A percentile compares a stretch with the other conserved stretches of the same genome.
Evolutionary conservation across 2,888 invertebrate genomes (phyloP).

Genomic region (Sphaerophoria taeniata): DNA sequence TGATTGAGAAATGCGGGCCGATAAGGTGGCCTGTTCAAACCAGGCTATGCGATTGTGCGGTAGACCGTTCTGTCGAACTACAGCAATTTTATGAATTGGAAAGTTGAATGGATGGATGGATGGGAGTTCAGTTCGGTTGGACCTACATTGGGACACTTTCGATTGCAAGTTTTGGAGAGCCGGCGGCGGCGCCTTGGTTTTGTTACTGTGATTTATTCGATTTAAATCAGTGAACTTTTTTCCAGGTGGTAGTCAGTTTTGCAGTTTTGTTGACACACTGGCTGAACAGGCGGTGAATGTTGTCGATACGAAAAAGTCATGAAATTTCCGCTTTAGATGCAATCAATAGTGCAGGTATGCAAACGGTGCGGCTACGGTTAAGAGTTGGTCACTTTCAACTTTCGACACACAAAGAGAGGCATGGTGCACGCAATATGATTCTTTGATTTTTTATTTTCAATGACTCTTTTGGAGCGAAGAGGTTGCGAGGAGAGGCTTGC

Average conservation of each 20-base stretch:
- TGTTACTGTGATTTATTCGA: too few species aligned
- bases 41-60: background rate
- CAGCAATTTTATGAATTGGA: constrained; percentile 32
- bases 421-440: too few species aligned
- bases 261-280: constrained; percentile 67
- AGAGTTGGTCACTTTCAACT: too few species aligned
- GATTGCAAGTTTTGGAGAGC: background rate
- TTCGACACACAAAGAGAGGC: too few species aligned
- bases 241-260: too few species aligned
- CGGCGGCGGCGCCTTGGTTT: too few species aligned
- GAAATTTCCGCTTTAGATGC: constrained; percentile 72
- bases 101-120: constrained; percentile 22
- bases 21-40: constrained; percentile 27
- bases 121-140: background rate
- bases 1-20: constrained; percentile 59
- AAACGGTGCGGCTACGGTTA: too few species aligned
- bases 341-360: constrained; percentile 43
- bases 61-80: background rate
- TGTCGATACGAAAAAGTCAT: constrained; percentile 46
- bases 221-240: too few species aligned
- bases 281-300: constrained; percentile 50
- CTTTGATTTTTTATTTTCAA: too few species aligned
- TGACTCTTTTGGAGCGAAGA: too few species aligned
- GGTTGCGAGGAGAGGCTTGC: too few species aligned
- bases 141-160: background rate